A percentile compares a stretch with the other conserved stretches of the same genome.
These are phyloP conservation scores for Sus cebifrons DNA, from an alignment of 2,797 vertebrate species.

Conservation along the genomic window DNA sequence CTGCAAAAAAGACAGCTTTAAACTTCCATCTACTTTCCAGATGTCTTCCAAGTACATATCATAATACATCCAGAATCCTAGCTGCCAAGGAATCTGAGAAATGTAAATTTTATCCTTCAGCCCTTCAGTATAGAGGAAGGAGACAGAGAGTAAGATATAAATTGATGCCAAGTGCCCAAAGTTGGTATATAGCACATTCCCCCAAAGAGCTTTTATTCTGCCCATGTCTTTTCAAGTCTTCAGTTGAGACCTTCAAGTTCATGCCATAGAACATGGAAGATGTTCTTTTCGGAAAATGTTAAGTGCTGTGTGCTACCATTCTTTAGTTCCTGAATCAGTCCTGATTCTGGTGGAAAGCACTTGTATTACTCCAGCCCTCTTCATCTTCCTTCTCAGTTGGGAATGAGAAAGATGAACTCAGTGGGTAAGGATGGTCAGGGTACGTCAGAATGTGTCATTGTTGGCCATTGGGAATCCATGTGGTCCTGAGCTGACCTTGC, in stretches of 20 bases:
- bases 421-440: background rate
- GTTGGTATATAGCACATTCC: background rate
- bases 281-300: background rate
- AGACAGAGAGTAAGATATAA: background rate
- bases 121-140: background rate
- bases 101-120: background rate
- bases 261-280: background rate
- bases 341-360: background rate
- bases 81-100: slow-evolving; percentile 16
- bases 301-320: background rate
- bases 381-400: background rate
- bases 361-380: background rate
- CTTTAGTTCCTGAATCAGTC: background rate
- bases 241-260: background rate
- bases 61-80: background rate
- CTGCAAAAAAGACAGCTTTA: background rate
- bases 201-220: background rate
- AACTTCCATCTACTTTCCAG: background rate
- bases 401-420: background rate
- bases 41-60: background rate
- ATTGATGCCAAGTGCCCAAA: background rate
- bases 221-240: background rate
- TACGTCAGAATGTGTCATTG: background rate
- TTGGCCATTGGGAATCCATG: background rate
- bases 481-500: background rate